These are phyloP conservation scores for Aporophyla lueneburgensis DNA, from an alignment of 2,888 invertebrate species.

Conservation along the genomic window DNA sequence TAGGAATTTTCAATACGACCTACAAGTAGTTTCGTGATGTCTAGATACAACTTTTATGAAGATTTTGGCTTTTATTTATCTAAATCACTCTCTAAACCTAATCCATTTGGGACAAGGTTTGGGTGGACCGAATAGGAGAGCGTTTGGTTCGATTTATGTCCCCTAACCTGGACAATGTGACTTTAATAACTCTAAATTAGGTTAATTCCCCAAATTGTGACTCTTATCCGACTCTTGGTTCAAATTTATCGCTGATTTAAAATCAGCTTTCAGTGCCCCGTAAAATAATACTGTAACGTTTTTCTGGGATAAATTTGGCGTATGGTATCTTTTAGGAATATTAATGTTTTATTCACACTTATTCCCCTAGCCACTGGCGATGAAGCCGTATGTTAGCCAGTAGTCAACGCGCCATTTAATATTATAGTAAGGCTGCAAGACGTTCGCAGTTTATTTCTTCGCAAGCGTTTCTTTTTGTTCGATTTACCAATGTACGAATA, in stretches of 20 bases:
- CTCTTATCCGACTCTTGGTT: conserved; percentile 32
- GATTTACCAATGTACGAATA: conserved; percentile 72
- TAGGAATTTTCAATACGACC: conserved; percentile 13
- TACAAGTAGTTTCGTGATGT: background rate
- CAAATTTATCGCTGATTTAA: conserved; percentile 36
- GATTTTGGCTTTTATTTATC: conserved; percentile 6
- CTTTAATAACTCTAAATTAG: conserved; percentile 38
- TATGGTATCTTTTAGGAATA: background rate
- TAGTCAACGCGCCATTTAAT: conserved; percentile 34
- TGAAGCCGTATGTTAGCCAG: conserved; percentile 33
- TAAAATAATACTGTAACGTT: conserved; percentile 17
- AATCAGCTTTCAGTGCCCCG: conserved; percentile 7
- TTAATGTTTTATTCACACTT: conserved; percentile 19
- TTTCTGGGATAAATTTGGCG: background rate
- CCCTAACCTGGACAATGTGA: conserved; percentile 37
- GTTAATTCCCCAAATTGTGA: conserved; percentile 44
- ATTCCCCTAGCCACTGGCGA: background rate
- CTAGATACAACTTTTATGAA: background rate
- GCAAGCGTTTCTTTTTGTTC: conserved; percentile 32
- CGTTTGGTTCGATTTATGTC: conserved; percentile 42
- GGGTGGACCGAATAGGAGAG: conserved; percentile 21
- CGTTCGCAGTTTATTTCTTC: conserved; percentile 22
- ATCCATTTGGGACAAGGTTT: conserved; percentile 30
- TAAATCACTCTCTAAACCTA: conserved; percentile 25
- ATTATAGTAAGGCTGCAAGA: conserved; percentile 24